phyloP scores from a whole-genome alignment of 2,797 vertebrate species.

The Menidia menidia region DNA sequence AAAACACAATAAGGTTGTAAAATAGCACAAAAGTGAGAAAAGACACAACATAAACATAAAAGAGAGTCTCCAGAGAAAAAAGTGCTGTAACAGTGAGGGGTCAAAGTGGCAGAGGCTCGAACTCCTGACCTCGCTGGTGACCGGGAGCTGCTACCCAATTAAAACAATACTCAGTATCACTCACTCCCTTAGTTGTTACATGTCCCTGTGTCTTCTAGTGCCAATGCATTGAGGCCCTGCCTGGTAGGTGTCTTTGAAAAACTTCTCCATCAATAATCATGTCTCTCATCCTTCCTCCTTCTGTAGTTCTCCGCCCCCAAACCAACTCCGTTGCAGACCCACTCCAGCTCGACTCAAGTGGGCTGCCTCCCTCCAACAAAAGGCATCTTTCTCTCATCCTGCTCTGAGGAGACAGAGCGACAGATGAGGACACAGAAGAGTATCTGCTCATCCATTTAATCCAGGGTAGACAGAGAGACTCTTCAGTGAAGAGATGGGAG shows the following conservation, averaged over 20 bases:
- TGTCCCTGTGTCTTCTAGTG: slow-evolving; percentile 3
- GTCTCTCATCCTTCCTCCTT: slow-evolving; percentile 46
- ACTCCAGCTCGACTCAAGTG: slow-evolving; percentile 63
- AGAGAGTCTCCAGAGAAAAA: slow-evolving; percentile 51
- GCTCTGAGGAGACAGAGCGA: slow-evolving; percentile 56
- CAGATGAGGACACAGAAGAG: slow-evolving; percentile 60
- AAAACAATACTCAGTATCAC: slow-evolving; percentile 73
- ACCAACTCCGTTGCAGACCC: slow-evolving; percentile 37
- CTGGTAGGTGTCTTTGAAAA: slow-evolving; percentile 43
- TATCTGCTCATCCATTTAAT: slow-evolving; percentile 77
- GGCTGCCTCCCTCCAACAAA: slow-evolving; percentile 69
- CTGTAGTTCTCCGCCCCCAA: slow-evolving; percentile 41
- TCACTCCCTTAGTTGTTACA: slow-evolving; percentile 32
- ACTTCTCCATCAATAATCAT: slow-evolving; percentile 57
- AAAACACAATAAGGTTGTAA: slow-evolving; percentile 78
- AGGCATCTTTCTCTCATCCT: slow-evolving; percentile 63
- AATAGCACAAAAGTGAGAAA: slow-evolving; percentile 73
- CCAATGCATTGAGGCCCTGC: slow-evolving; percentile 34
- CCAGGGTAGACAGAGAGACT: slow-evolving; percentile 65
- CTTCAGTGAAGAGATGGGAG: slow-evolving; percentile 79
- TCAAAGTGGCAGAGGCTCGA: slow-evolving; percentile 72
- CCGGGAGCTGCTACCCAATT: slow-evolving; percentile 58
- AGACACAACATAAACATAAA: slow-evolving; percentile 68
- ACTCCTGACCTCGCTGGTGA: slow-evolving; percentile 80
- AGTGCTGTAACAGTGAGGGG: slow-evolving; percentile 68